These are phyloP conservation scores for Vultur gryphus DNA, from an alignment of 2,797 vertebrate genomes.

Conservation along the genomic window DNA sequence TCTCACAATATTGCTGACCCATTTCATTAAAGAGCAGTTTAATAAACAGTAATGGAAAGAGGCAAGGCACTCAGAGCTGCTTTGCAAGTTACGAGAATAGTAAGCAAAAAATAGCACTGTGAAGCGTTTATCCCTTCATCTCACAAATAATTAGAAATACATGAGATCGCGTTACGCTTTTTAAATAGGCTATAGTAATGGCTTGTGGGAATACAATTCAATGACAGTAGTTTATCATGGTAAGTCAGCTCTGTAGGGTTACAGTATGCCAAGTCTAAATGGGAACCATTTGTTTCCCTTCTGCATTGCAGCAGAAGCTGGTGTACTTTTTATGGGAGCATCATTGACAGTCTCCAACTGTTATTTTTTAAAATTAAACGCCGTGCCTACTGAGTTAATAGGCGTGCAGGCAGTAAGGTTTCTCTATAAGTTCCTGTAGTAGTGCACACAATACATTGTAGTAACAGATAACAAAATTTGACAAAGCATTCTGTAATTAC, in stretches of 20 bases:
- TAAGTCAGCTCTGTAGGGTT: constrained; percentile 17
- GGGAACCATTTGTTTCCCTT: constrained; percentile 61
- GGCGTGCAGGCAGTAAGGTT: neutral
- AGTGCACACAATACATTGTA: neutral
- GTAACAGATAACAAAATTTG: constrained; percentile 25
- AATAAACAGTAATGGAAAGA: neutral
- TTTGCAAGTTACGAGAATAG: neutral
- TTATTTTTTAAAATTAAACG: constrained; percentile 60
- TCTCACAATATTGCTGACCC: neutral
- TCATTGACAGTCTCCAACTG: neutral
- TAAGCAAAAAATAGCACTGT: neutral
- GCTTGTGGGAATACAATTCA: constrained; percentile 29
- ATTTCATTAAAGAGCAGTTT: neutral
- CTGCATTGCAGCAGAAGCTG: constrained; percentile 48
- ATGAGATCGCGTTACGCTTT: neutral
- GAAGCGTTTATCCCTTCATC: neutral
- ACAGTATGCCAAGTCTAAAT: constrained; percentile 19
- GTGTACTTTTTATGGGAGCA: neutral
- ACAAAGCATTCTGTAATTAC: constrained; percentile 37
- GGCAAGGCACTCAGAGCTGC: neutral
- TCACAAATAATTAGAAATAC: constrained; percentile 38
- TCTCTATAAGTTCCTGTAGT: neutral
- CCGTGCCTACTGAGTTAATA: constrained; percentile 47
- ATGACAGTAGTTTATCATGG: constrained; percentile 35
- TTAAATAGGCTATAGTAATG: constrained; percentile 5